These are phyloP conservation scores for Euphydryas editha DNA, from an alignment of 2,888 invertebrate genomes.

Conservation along the genomic window DNA sequence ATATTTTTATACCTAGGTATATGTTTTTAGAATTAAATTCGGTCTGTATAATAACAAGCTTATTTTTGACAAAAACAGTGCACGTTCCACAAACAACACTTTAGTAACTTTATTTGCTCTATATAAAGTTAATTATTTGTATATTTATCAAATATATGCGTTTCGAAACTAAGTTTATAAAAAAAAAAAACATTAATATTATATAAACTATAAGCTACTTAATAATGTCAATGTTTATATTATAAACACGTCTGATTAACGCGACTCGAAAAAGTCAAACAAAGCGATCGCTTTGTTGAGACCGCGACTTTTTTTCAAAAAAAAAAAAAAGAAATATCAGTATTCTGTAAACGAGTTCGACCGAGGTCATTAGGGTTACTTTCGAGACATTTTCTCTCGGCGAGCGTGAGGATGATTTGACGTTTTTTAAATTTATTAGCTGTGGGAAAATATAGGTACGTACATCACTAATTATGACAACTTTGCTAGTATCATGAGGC, in stretches of 20 bases:
- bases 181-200: neutral
- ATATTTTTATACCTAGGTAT: too few relatives aligned
- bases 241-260: slow-evolving; percentile 45
- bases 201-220: slow-evolving; percentile 45
- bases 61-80: too few relatives aligned
- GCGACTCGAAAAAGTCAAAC: slow-evolving; percentile 43
- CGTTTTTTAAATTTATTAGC: neutral
- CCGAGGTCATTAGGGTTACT: slow-evolving; percentile 56
- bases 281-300: slow-evolving; percentile 44
- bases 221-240: slow-evolving; percentile 37
- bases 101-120: too few relatives aligned
- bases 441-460: neutral
- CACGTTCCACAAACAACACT: too few relatives aligned
- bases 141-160: too few relatives aligned
- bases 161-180: too few relatives aligned
- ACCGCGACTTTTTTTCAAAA: slow-evolving; percentile 44
- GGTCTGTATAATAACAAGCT: too few relatives aligned
- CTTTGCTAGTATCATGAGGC: neutral
- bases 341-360: slow-evolving; percentile 52
- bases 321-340: slow-evolving; percentile 40
- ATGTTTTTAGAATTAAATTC: too few relatives aligned
- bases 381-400: slow-evolving; percentile 46
- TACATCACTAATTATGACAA: slow-evolving; percentile 7
- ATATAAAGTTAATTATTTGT: too few relatives aligned
- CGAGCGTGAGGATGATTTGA: neutral